Percentiles rank a stretch among this genome's conserved stretches.
Evolutionary conservation across 2,888 invertebrate genomes (phyloP).

Genomic region (Stratiomys singularior): DNA sequence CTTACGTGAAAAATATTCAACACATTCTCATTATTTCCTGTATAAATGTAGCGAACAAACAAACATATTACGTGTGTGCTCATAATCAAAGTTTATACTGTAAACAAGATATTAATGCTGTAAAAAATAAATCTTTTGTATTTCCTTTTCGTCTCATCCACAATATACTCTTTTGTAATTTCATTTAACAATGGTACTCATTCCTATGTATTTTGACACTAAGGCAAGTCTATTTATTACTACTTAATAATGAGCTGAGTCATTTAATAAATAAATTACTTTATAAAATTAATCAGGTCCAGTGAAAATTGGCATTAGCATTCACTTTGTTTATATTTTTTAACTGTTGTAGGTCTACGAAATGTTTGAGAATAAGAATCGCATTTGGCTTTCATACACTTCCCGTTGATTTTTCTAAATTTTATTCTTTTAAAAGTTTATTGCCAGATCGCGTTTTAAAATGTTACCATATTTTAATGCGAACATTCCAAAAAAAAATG

Average conservation of each 20-base stretch:
- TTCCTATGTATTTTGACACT: constrained; percentile 36
- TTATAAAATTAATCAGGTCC: constrained; percentile 43
- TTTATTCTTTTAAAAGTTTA: neutral
- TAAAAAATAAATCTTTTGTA: constrained; percentile 36
- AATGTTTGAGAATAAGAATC: constrained; percentile 17
- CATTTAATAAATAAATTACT: constrained; percentile 26
- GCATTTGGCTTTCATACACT: constrained; percentile 25
- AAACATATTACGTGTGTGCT: constrained; percentile 11
- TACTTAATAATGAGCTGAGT: constrained; percentile 8
- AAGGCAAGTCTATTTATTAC: constrained; percentile 36
- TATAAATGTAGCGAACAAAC: constrained; percentile 37
- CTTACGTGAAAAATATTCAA: constrained; percentile 37
- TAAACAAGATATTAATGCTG: constrained; percentile 13
- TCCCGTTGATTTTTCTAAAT: neutral
- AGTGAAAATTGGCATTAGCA: constrained; percentile 40
- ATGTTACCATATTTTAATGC: neutral
- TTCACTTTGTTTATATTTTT: constrained; percentile 10
- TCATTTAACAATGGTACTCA: constrained; percentile 24
- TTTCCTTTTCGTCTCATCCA: constrained; percentile 10
- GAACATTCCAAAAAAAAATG: neutral
- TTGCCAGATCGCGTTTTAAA: neutral
- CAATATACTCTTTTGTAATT: constrained; percentile 8
- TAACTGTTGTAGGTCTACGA: neutral
- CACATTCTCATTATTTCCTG: constrained; percentile 18
- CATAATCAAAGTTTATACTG: constrained; percentile 14